Evolutionary conservation across 2,797 vertebrate species (phyloP), one percentile per base, ranked within the genome.

Genomic region (Lepilemur septentrionalis): DNA sequence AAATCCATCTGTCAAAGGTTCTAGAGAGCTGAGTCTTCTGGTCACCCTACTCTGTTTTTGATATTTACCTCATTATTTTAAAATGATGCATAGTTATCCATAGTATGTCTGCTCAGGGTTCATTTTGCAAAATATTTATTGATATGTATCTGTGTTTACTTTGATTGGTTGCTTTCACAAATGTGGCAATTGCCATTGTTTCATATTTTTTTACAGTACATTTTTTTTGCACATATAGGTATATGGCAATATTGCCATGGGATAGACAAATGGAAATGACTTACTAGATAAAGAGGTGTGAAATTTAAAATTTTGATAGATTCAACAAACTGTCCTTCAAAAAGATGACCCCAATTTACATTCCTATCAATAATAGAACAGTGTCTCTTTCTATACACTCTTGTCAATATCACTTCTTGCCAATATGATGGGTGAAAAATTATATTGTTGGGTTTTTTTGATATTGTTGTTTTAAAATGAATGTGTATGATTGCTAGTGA

Each of bases 251-350:
- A 63, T 89, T 82, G 65, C 18, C 1, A 14, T 14, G 57, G 10
- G 35, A 32, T 35, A 65, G 46, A 43, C 78, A 46, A 22, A 11
- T 55, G 32, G 57, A 55, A 82, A 43, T 23, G 35, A 43, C 9
- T 8, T 28, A 10, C 38, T 2, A 50, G 32, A 32, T 65, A 13
- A 55, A 35, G 43, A 28, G 0, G 4, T 2, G 7, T 3, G 7
- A 35, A 4, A 10, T 41, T 30, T 35, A 35, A 32, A 50, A 5
- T 46, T 35, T 41, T 38, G 22, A 30, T 20, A 46, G 67, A 30
- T 17, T 75, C 28, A 22, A n/a, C 50, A 20, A 57, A 2, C 46
- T 35, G 0, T 22, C 35, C 38, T 75, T 65, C 59, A 35, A n/a
- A 30, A 63, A 23, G 55, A 65, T 2, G 0, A 32, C 8, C 23